Conservation (phyloP, 2,888 invertebrate species). For the Aleiodes alternator region DNA sequence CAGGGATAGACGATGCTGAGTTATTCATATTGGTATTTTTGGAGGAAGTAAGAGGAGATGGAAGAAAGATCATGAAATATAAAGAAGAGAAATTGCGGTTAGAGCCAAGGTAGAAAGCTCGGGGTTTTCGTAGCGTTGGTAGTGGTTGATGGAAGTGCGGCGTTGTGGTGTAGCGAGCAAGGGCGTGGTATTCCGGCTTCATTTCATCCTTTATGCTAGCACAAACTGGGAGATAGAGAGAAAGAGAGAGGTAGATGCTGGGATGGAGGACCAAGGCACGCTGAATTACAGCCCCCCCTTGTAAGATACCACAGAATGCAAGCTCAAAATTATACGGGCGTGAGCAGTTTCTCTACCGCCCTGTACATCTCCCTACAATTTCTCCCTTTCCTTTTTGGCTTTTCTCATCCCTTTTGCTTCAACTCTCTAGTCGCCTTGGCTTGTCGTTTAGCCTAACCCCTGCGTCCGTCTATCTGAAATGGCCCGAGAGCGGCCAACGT, state of each 20-base stretch:
- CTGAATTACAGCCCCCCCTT: conserved; percentile 73
- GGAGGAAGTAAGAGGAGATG: conserved; percentile 18
- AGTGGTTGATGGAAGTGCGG: conserved; percentile 53
- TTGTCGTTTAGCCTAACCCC: conserved; percentile 37
- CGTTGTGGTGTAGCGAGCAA: conserved; percentile 51
- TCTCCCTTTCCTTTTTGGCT: conserved; percentile 40
- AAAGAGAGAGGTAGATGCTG: conserved; percentile 50
- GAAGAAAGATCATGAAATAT: conserved; percentile 35
- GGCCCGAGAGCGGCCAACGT: background rate
- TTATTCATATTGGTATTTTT: conserved; percentile 12
- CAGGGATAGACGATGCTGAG: background rate
- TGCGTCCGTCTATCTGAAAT: conserved; percentile 8
- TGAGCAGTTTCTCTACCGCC: conserved; percentile 65
- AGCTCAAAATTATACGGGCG: conserved; percentile 73
- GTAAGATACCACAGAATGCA: conserved; percentile 74
- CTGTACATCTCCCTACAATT: conserved; percentile 39
- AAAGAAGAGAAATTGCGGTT: conserved; percentile 56
- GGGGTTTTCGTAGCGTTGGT: conserved; percentile 55
- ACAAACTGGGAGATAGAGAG: conserved; percentile 49
- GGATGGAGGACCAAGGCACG: conserved; percentile 54
- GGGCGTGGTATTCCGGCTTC: conserved; percentile 71
- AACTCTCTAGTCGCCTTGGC: conserved; percentile 30
- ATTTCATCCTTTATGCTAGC: conserved; percentile 71
- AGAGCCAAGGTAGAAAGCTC: conserved; percentile 56
- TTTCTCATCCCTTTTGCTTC: conserved; percentile 22